Conservation (phyloP, 2,113 vertebrate genomes). For the Hippolais icterina region DNA sequence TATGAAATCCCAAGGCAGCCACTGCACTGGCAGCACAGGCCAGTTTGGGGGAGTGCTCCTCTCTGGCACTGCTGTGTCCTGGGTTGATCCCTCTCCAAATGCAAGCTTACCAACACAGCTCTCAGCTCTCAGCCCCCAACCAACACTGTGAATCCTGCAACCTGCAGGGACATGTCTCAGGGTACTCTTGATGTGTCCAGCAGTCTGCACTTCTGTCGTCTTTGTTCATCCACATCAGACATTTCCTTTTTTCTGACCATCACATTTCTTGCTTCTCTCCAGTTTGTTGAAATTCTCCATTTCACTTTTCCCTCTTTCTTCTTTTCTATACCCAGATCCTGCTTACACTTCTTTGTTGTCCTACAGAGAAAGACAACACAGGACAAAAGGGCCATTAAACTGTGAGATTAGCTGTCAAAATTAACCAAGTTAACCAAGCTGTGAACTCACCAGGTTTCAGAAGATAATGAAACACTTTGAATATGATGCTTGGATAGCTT, state of each 20-base stretch:
- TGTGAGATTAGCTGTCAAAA: fast-evolving
- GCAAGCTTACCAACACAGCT: neutral
- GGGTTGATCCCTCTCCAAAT: neutral
- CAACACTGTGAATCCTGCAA: neutral
- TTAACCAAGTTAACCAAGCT: neutral
- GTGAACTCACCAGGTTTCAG: neutral
- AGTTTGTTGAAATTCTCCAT: neutral
- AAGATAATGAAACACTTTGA: neutral
- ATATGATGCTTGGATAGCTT: neutral
- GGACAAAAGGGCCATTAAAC: neutral
- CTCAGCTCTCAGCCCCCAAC: fast-evolving
- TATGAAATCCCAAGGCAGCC: neutral
- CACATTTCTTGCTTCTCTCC: neutral
- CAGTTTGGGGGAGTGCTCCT: fast-evolving
- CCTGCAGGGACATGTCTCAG: neutral
- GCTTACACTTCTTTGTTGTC: neutral
- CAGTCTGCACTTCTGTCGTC: neutral
- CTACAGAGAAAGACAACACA: neutral
- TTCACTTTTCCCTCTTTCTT: neutral
- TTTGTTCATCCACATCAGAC: neutral
- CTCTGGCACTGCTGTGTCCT: neutral
- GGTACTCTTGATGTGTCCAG: neutral
- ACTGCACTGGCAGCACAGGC: neutral
- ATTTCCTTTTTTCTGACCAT: neutral
- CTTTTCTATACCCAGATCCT: neutral